phyloP scores from a whole-genome alignment of 2,113 vertebrate species.

The Tragelaphus buxtoni region DNA sequence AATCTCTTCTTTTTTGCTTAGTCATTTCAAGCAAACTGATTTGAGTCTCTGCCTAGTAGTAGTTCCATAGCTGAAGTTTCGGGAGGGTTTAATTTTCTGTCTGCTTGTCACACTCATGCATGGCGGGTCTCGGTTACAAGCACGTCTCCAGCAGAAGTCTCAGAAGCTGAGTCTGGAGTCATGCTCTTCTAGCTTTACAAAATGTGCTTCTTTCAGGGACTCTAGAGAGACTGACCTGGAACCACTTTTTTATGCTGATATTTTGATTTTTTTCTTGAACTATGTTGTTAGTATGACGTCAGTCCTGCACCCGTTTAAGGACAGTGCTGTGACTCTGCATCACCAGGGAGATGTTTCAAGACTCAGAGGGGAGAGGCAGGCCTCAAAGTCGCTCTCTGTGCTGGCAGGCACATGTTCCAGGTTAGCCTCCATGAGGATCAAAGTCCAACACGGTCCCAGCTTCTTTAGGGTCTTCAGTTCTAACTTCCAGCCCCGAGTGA shows the following conservation, averaged over 20 bases:
- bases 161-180: background rate
- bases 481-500: background rate
- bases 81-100: too few species aligned
- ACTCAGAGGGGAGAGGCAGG: background rate
- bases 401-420: background rate
- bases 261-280: background rate
- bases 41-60: background rate
- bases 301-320: too few species aligned
- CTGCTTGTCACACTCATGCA: accelerated
- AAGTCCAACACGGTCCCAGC: background rate
- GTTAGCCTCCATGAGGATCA: background rate
- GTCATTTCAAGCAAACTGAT: background rate
- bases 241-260: background rate
- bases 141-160: accelerated
- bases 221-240: background rate
- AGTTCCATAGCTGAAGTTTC: background rate
- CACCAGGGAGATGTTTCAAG: background rate
- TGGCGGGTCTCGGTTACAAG: accelerated
- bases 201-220: accelerated
- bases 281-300: background rate
- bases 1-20: background rate
- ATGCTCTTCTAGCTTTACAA: accelerated
- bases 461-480: background rate
- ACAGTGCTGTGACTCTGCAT: background rate
- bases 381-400: background rate